Evolutionary conservation across 1,140 invertebrate genomes (phyloP).

Genomic region (Trichomalopsis sarcophagae): DNA sequence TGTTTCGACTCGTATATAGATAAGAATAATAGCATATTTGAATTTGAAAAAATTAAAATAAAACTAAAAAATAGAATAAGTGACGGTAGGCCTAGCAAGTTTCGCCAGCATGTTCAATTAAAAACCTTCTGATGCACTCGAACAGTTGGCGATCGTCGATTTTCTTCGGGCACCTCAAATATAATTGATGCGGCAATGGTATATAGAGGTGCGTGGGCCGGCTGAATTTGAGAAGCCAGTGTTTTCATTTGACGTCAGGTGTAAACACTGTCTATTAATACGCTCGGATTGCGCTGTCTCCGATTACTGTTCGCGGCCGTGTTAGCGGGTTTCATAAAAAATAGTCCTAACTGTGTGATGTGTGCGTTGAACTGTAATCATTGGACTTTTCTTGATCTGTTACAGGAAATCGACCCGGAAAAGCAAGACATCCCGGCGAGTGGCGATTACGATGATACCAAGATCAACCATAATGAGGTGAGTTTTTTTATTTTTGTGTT

Average conservation of each 20-base stretch:
- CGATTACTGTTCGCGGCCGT: constrained; percentile 35
- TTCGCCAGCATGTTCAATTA: neutral
- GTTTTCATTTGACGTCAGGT: constrained; percentile 52
- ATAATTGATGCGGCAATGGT: constrained; percentile 27
- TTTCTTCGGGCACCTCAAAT: neutral
- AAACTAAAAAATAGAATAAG: neutral
- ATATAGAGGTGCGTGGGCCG: constrained; percentile 1
- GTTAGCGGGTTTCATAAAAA: constrained; percentile 19
- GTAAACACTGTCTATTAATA: constrained; percentile 52
- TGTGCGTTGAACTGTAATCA: neutral
- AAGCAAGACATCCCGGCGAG: constrained; percentile 74
- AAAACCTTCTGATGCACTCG: neutral
- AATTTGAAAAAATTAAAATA: neutral
- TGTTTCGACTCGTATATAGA: too few relatives aligned
- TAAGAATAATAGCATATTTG: too few relatives aligned
- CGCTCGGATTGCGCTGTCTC: constrained; percentile 13
- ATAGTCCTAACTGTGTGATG: too few relatives aligned
- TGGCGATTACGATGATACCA: constrained; percentile 75
- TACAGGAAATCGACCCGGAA: constrained; percentile 79
- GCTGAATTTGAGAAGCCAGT: constrained; percentile 30
- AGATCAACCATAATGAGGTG: constrained; percentile 77
- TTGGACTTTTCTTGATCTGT: constrained; percentile 57
- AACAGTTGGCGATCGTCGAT: neutral
- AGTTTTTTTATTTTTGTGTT: constrained; percentile 59
- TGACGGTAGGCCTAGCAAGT: neutral